These are phyloP conservation scores for Sebastiscus albofasciatus DNA, from an alignment of 2,797 vertebrate genomes.

Conservation along the genomic window DNA sequence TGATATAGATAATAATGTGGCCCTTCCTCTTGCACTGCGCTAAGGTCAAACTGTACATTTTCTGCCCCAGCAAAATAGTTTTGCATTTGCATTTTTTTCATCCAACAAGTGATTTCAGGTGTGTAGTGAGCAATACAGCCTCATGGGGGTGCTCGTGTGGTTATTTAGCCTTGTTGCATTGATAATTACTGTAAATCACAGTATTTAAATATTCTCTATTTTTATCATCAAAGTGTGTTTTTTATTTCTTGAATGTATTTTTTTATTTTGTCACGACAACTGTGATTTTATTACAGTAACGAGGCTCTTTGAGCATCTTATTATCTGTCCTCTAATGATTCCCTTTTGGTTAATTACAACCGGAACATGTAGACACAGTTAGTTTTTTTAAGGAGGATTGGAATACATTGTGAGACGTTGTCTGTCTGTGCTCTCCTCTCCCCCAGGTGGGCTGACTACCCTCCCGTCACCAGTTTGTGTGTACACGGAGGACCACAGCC, in stretches of 20 bases:
- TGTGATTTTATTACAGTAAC: neutral
- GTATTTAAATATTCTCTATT: neutral
- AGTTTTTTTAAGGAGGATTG: neutral
- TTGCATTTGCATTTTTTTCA: neutral
- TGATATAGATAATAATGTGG: neutral
- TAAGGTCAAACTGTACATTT: neutral
- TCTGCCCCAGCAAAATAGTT: neutral
- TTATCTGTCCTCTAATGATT: neutral
- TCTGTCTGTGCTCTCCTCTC: conserved; percentile 24
- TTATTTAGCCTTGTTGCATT: neutral
- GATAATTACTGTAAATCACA: neutral
- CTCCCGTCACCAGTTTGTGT: conserved; percentile 40
- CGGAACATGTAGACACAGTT: neutral
- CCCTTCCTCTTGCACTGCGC: neutral
- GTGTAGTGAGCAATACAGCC: neutral
- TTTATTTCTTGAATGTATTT: neutral
- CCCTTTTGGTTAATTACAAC: neutral
- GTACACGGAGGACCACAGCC: conserved; percentile 54
- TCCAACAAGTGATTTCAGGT: neutral
- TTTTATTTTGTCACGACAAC: neutral
- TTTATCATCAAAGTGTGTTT: neutral
- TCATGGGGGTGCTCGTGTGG: neutral
- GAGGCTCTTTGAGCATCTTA: neutral
- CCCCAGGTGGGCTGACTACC: conserved; percentile 29
- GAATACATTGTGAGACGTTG: conserved; percentile 3